Conservation (phyloP, 2,888 invertebrate genomes). For the Vanessa cardui region DNA sequence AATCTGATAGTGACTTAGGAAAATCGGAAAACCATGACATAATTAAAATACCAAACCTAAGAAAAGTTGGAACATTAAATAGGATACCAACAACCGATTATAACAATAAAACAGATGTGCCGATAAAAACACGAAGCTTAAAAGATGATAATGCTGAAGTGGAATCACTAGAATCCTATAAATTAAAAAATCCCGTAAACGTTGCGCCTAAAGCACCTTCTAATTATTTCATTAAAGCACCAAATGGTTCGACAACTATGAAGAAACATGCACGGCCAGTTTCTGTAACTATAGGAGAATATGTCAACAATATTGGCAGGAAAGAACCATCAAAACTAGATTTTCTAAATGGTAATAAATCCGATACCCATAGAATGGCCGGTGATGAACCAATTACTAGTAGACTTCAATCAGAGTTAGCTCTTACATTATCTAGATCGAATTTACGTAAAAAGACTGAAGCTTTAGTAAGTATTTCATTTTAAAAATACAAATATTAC, state of each 20-base stretch:
- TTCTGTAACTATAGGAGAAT: conserved; percentile 88
- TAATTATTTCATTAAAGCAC: conserved; percentile 85
- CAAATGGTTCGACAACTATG: conserved; percentile 81
- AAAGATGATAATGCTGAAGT: conserved; percentile 86
- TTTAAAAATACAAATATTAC: conserved; percentile 1
- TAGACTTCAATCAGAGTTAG: conserved; percentile 88
- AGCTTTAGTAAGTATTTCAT: conserved; percentile 76
- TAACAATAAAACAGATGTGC: conserved; percentile 55
- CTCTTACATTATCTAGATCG: conserved; percentile 88
- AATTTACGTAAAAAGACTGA: conserved; percentile 89
- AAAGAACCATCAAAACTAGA: conserved; percentile 88
- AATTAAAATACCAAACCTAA: conserved; percentile 55
- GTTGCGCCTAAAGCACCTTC: conserved; percentile 86
- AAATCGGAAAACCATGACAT: conserved; percentile 52
- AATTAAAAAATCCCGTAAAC: conserved; percentile 85
- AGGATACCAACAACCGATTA: conserved; percentile 75
- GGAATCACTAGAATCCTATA: conserved; percentile 89
- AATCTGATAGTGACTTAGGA: conserved; percentile 44
- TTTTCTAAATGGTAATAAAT: conserved; percentile 82
- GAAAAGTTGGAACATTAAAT: conserved; percentile 63
- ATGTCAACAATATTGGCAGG: conserved; percentile 80
- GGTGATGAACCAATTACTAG: conserved; percentile 83
- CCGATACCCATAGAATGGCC: conserved; percentile 61
- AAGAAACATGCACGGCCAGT: conserved; percentile 84
- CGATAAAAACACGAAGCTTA: conserved; percentile 54